Evolutionary conservation across 1,140 invertebrate genomes (phyloP).

Genomic region (Nasonia vitripennis): DNA sequence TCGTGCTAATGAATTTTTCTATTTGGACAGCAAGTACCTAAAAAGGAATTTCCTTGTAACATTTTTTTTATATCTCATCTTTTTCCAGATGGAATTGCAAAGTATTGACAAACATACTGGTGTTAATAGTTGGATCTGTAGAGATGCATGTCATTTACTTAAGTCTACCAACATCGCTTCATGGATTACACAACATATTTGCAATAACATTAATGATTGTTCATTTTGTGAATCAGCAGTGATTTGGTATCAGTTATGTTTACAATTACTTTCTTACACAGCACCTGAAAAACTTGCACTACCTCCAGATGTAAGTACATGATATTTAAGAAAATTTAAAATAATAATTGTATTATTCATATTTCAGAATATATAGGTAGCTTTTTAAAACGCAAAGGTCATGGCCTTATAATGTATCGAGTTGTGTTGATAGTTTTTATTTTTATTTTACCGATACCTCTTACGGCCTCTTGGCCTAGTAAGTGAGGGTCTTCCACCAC

Average conservation of each 20-base stretch:
- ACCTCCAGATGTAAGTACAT: slow-evolving; percentile 83
- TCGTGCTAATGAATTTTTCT: too few relatives aligned
- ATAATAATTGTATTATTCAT: too few relatives aligned
- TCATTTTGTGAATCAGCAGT: slow-evolving; percentile 93
- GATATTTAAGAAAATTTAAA: too few relatives aligned
- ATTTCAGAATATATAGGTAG: too few relatives aligned
- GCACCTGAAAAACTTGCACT: slow-evolving; percentile 84
- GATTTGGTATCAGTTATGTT: slow-evolving; percentile 94
- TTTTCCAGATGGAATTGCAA: slow-evolving; percentile 90
- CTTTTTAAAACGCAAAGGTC: too few relatives aligned
- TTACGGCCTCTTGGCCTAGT: too few relatives aligned
- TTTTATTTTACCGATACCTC: too few relatives aligned
- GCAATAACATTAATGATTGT: slow-evolving; percentile 84
- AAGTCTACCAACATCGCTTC: slow-evolving; percentile 87
- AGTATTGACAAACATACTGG: slow-evolving; percentile 90
- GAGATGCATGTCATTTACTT: slow-evolving; percentile 86
- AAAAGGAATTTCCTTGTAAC: too few relatives aligned
- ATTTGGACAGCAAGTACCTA: too few relatives aligned
- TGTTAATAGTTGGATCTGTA: slow-evolving; percentile 84
- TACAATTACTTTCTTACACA: slow-evolving; percentile 87
- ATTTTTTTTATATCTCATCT: not conserved
- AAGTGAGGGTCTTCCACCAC: too few relatives aligned
- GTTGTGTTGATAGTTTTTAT: too few relatives aligned
- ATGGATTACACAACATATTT: slow-evolving; percentile 85
- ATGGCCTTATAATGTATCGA: too few relatives aligned